Evolutionary conservation across 2,113 vertebrate genomes (phyloP).

Genomic region (Plecturocebus donacophilus): DNA sequence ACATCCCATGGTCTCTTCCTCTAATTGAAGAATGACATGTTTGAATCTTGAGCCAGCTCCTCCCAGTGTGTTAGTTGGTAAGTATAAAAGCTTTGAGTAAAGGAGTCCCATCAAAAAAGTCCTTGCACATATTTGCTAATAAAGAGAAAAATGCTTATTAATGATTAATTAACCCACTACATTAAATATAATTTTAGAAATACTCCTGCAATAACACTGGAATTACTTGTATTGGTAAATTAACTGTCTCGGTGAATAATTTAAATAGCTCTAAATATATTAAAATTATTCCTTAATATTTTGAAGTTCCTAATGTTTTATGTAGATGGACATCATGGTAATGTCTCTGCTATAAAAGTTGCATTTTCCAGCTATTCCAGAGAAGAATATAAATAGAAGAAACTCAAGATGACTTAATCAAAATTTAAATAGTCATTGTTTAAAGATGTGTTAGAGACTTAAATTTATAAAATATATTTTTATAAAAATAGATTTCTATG

Average conservation of each 20-base stretch:
- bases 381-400: not conserved
- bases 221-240: not conserved
- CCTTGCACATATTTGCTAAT: not conserved
- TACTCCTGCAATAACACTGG: not conserved
- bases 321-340: not conserved
- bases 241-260: not conserved
- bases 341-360: not conserved
- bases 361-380: not conserved
- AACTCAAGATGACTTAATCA: not conserved
- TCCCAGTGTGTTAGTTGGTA: not conserved
- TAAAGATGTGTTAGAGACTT: not conserved
- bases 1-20: not conserved
- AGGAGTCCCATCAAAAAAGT: not conserved
- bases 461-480: not conserved
- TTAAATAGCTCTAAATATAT: not conserved
- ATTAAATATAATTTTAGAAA: not conserved
- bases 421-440: not conserved
- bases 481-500: not conserved
- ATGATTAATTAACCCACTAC: not conserved
- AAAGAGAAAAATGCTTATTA: not conserved
- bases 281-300: not conserved
- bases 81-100: not conserved
- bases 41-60: not conserved
- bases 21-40: not conserved
- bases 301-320: not conserved